Evolutionary conservation across 2,888 invertebrate species (phyloP), one percentile per base, ranked within the genome.

Genomic region (Erebia palarica): DNA sequence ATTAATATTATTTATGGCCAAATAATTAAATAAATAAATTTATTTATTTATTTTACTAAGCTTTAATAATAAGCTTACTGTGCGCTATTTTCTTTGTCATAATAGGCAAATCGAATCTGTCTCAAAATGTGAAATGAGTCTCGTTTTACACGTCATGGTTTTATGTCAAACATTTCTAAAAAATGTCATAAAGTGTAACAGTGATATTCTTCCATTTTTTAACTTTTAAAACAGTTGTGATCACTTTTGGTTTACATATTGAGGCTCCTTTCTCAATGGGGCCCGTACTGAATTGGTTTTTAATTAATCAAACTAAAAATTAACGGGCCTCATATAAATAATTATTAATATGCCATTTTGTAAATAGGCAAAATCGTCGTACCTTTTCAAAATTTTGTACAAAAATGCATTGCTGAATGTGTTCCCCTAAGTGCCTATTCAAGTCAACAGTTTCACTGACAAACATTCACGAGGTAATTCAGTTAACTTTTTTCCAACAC

Each of bases 371-470:
- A 47, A 60, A 61, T 27, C 27, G 16, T 61, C 16, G 61, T n/a
- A 42, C 47, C 13, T 47, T 47, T 18, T 60, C 60, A 47, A 60
- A 60, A 44, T 44, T 42, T 8, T 44, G 61, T 61, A 61, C 61
- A 61, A 61, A 61, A 61, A 61, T 18, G 18, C 44, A 61, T 61
- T 47, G 13, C 47, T 61, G 2, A 61, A 61, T 61, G 44, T 61
- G 61, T 61, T 61, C 61, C 61, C 21, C 5, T 61, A 61, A 59
- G 60, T 65, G 53, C 60, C 44, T 49, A 53, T 66, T 63, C 42
- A n/a, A n/a, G n/a, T n/a, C n/a, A 63, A 57, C 49, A 51, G 47
- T 51, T 67, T 58, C 14, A 51, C 67, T 70, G 63, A 60, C 64
- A 63, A 63, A 42, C 18, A 16, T 55, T 18, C 18, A 18, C 16